Base-by-base conservation (phyloP, 2,113 vertebrate species). In the Prunella himalayana region DNA sequence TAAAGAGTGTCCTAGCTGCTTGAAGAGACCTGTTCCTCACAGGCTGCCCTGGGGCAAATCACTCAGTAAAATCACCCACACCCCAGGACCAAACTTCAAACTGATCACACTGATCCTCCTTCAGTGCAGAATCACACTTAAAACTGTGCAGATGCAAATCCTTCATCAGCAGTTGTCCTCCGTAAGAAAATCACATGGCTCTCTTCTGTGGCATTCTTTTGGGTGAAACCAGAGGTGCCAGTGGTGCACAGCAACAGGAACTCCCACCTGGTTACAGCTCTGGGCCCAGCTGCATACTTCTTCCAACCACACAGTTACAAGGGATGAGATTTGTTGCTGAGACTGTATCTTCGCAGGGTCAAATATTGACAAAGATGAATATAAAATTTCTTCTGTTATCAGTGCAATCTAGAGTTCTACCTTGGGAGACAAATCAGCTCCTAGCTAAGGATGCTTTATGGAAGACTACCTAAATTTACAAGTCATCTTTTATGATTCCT, bases 141-240 rank as follows among this genome's bases (percentile, higher is more conserved):
- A 47, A 9, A 23, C 1, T 18, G 23, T 30, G 14, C 1, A 3
- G 53, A 8, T 31, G 33, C 1, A 15, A 63, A 30, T 41, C 16
- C 6, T n/a, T 37, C 14, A 8, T 7, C 18, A 5, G 4, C 50
- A 23, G 27, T 16, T 10, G 3, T 66, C 15, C 11, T 56, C 27
- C 0, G 0, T 15, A 10, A 56, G 15, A 35, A 60, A 65, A 15
- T 22, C 2, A 0, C 2, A 25, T 6, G 42, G 9, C 1, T 7
- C 45, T 61, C 44, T 44, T 31, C 33, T 25, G 28, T 41, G 20
- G 17, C 1, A 0, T 30, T 78, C 7, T 53, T 54, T 8, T 2
- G 18, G 11, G 37, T 60, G 49, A 70, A 56, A 8, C 22, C 31
- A 27, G 70, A 47, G 3, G 14, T 61, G 6, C 17, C 20, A 27